Conservation (phyloP, 2,888 invertebrate species). For the Dyspetes luteomarginatus region DNA sequence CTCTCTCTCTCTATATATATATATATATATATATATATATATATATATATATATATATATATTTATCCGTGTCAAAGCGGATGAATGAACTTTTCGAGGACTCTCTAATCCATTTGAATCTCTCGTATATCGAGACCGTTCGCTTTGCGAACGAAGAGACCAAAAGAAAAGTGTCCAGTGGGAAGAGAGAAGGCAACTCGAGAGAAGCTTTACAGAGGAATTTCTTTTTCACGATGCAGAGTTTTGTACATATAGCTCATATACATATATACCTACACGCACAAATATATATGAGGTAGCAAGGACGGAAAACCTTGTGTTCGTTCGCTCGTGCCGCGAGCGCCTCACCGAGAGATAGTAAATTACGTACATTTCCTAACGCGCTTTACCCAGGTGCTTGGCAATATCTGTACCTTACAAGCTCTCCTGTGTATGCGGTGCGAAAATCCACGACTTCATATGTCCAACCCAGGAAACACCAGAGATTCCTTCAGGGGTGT, state of each 20-base stretch:
- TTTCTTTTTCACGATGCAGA: constrained; percentile 16
- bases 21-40: background rate
- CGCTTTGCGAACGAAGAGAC: background rate
- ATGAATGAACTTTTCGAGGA: constrained; percentile 59
- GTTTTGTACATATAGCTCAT: no score
- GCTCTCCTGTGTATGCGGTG: background rate
- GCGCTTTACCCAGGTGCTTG: constrained; percentile 2
- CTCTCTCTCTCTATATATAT: constrained; percentile 3
- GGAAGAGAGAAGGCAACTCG: background rate
- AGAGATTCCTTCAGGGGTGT: constrained; percentile 19
- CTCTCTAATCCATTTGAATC: constrained; percentile 55
- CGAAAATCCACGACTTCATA: constrained; percentile 1
- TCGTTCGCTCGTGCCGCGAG: constrained; percentile 28
- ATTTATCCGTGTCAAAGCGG: constrained; percentile 43
- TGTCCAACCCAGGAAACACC: constrained; percentile 9
- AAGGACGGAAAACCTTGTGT: constrained; percentile 5
- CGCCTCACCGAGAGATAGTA: constrained; percentile 20
- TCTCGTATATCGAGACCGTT: background rate
- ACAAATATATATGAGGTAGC: background rate
- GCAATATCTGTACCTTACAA: constrained; percentile 15
- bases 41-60: background rate
- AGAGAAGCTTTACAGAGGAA: constrained; percentile 27
- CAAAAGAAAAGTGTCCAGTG: constrained; percentile 17
- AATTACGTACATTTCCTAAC: constrained; percentile 52
- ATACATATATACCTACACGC: no score